Conservation (phyloP, 2,797 vertebrate genomes). For the Dermochelys coriacea region DNA sequence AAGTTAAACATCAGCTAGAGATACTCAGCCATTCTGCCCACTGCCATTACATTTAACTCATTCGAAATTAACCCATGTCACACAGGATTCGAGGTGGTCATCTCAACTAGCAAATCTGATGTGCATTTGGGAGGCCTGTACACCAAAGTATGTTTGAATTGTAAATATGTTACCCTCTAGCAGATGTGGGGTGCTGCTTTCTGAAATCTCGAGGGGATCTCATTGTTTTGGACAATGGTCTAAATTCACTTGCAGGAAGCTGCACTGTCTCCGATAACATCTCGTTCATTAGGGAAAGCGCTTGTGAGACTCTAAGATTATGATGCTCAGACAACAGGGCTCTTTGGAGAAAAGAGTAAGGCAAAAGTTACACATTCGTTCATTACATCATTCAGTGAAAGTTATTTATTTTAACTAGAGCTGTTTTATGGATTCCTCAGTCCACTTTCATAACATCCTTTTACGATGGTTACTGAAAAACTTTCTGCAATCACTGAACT, state of each 20-base stretch:
- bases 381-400: neutral
- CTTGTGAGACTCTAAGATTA: conserved; percentile 85
- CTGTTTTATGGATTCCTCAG: neutral
- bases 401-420: neutral
- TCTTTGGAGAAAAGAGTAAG: conserved; percentile 75
- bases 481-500: neutral
- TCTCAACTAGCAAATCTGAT: neutral
- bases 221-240: neutral
- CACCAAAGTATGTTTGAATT: neutral
- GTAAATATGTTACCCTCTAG: conserved; percentile 66
- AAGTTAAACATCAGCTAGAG: neutral
- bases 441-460: neutral
- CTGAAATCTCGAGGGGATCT: neutral
- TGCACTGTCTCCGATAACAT: conserved; percentile 76
- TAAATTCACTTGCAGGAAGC: conserved; percentile 22
- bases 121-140: neutral
- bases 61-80: neutral
- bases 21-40: neutral
- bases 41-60: neutral
- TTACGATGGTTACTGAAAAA: neutral
- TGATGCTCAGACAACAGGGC: conserved; percentile 85
- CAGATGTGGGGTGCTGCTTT: neutral
- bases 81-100: neutral
- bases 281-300: conserved; percentile 86
- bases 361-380: neutral